phyloP scores from a whole-genome alignment of 2,113 vertebrate species.

The Nothocercus julius region DNA sequence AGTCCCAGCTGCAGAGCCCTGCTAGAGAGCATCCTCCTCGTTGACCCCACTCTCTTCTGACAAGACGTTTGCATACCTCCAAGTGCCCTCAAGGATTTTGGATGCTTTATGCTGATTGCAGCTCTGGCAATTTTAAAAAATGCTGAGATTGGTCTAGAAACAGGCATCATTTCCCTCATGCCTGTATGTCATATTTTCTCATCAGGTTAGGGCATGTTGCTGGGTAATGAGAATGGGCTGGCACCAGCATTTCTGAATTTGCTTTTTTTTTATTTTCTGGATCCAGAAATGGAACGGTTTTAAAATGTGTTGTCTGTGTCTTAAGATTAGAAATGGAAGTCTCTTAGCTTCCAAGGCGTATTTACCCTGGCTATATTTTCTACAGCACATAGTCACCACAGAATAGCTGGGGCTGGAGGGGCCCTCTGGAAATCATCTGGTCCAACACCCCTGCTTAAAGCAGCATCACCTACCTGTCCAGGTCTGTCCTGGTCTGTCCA shows the following conservation, averaged over 20 bases:
- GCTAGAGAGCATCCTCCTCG: not conserved
- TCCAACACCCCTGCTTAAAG: not conserved
- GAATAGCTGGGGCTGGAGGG: no score
- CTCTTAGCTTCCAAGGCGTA: not conserved
- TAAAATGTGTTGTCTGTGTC: not conserved
- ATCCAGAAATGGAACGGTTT: not conserved
- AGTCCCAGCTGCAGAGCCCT: not conserved
- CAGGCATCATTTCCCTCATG: not conserved
- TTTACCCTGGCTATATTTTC: not conserved
- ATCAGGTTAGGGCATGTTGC: accelerated
- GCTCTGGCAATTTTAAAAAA: not conserved
- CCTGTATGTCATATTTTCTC: not conserved
- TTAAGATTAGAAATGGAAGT: not conserved
- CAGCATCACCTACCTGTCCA: not conserved
- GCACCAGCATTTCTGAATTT: not conserved
- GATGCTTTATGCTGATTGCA: not conserved
- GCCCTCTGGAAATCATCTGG: not conserved
- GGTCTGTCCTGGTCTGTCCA: no score
- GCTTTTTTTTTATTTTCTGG: not conserved
- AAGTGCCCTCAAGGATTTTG: not conserved
- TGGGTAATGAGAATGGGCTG: not conserved
- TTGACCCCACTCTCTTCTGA: accelerated
- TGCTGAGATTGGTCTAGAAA: no score
- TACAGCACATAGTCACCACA: not conserved
- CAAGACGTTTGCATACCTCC: no score